Base-by-base conservation (phyloP, 2,113 vertebrate genomes). In the Aleadryas rufinucha region DNA sequence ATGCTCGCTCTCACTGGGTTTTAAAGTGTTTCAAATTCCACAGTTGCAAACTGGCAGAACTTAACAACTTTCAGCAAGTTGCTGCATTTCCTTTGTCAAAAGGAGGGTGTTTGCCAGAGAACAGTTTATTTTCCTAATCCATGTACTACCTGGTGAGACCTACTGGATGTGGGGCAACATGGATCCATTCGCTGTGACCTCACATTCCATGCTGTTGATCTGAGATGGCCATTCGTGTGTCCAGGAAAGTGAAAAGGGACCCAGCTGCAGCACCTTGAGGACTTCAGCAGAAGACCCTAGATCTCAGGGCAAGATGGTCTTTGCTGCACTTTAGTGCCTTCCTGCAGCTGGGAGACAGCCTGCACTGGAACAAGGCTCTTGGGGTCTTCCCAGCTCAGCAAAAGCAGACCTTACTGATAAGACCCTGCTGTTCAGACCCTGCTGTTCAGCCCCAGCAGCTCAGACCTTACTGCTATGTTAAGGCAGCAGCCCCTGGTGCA, bases 161-260 rank as follows among this genome's bases (percentile, higher is more conserved):
- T 71, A 42, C 33, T 31, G 33, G 44, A 61, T 10, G 10, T 49
- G 23, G 5, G 9, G 19, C 27, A 81, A 26, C 13, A 28, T 6
- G 13, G 24, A 64, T 16, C 30, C 3, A 2, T 22, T 80, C 60
- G 11, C 33, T 13, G 0, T 8, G 17, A 39, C 42, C 35, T 72
- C 17, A 26, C 3, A 3, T 53, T 70, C 84, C 57, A 27, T 57
- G 8, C 33, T 59, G 26, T 41, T 28, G 2, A 2, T 50, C 85
- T 64, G 14, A 14, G 13, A 57, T 15, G 13, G 42, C 21, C 10
- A 59, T 30, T 50, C 6, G 4, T 1, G 0, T 14, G 7, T 42
- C 41, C n/a, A 23, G 20, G 21, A 84, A 77, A 64, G 13, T 8
- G 16, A 81, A 49, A 84, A 81, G 27, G 41, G 16, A 30, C 31